phyloP scores from a whole-genome alignment of 2,888 invertebrate species.

The Rotaria macrura region DNA sequence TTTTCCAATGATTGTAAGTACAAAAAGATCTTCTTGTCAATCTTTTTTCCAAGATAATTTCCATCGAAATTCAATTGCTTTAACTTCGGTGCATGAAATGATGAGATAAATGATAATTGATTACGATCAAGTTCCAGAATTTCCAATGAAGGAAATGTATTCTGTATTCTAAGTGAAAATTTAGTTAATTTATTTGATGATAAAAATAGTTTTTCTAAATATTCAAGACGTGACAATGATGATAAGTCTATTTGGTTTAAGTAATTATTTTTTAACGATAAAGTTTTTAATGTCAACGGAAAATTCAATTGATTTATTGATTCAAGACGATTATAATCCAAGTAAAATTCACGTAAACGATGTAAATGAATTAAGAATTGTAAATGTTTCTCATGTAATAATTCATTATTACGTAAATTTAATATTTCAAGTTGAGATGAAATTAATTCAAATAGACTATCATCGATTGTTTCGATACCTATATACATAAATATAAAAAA shows the following conservation, averaged over 20 bases:
- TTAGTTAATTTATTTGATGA: conserved; percentile 9
- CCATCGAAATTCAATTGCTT: conserved; percentile 20
- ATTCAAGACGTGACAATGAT: background rate
- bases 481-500: background rate
- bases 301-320: background rate
- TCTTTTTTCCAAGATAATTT: background rate
- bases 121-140: background rate
- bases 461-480: conserved; percentile 18
- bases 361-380: background rate
- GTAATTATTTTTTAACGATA: conserved; percentile 20
- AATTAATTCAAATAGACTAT: background rate
- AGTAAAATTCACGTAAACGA: background rate
- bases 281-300: background rate
- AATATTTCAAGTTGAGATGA: conserved; percentile 4
- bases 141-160: background rate
- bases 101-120: background rate
- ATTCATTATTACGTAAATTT: conserved; percentile 20
- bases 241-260: background rate
- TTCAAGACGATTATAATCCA: background rate
- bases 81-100: background rate
- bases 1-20: background rate
- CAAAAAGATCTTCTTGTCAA: background rate
- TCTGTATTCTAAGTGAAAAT: background rate
- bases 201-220: conserved; percentile 21
- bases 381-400: background rate